These are phyloP conservation scores for Mesocentrotus franciscanus DNA, from an alignment of 53 echinoderm and acorn worm genomes.

Conservation along the genomic window DNA sequence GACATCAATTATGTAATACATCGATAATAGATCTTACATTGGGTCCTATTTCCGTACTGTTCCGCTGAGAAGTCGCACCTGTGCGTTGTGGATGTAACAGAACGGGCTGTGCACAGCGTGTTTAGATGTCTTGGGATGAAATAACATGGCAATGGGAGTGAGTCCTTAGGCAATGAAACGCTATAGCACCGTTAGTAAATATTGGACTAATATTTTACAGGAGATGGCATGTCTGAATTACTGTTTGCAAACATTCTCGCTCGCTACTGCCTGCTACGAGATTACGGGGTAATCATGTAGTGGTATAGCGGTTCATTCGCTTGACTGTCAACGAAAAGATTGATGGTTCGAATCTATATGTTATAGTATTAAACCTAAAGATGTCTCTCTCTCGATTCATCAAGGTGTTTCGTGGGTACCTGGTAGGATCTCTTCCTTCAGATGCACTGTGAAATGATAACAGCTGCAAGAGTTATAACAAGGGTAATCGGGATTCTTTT, in stretches of 20 bases:
- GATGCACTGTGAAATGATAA: too few species aligned
- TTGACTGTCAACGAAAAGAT: too few species aligned
- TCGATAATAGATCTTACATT: not conserved
- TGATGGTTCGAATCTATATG: too few species aligned
- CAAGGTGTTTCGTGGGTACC: too few species aligned
- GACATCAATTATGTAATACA: not conserved
- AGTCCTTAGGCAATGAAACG: not conserved
- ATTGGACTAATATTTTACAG: not conserved
- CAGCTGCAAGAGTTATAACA: too few species aligned
- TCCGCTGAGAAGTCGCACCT: too few species aligned
- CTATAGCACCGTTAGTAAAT: not conserved
- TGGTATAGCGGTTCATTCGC: too few species aligned
- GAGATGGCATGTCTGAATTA: not conserved
- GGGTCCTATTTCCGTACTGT: not conserved
- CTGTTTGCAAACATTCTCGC: not conserved
- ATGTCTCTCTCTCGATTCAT: too few species aligned
- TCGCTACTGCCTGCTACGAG: not conserved
- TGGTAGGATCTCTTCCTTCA: too few species aligned
- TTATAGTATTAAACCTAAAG: too few species aligned
- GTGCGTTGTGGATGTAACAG: too few species aligned
- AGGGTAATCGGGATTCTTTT: too few species aligned
- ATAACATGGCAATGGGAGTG: not conserved
- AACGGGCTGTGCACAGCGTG: not conserved
- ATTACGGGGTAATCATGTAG: not conserved
- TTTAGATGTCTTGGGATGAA: not conserved